Percentiles rank a stretch among this genome's conserved stretches.
Conservation (phyloP, 2,888 invertebrate genomes). For the Protodeltote pygarga region DNA sequence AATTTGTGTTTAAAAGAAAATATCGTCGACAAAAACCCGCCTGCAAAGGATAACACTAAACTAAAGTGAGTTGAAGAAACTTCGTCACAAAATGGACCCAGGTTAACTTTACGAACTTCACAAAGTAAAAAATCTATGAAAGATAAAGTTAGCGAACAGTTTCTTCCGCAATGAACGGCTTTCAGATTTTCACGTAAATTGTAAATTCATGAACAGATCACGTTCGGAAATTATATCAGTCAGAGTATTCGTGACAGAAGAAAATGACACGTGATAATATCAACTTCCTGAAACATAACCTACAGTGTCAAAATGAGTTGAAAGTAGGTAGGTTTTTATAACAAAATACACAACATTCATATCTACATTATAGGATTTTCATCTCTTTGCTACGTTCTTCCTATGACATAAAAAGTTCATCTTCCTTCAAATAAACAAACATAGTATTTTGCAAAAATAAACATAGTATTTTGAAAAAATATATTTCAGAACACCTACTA, state of each 20-base stretch:
- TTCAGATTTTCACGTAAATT: not conserved
- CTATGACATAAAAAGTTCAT: no score
- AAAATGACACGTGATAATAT: no score
- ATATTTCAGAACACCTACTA: not conserved
- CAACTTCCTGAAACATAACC: no score
- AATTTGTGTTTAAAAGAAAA: conserved; percentile 13
- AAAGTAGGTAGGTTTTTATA: no score
- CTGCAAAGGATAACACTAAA: conserved; percentile 12
- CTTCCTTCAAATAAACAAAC: no score
- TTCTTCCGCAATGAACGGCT: conserved; percentile 3
- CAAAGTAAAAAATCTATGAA: conserved; percentile 21
- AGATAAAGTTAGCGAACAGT: conserved; percentile 19
- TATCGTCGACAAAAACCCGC: conserved; percentile 11
- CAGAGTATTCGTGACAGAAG: no score
- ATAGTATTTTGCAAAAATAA: no score
- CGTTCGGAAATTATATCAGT: no score
- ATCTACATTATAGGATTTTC: conserved; percentile 2
- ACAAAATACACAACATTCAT: not conserved
- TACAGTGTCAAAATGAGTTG: no score
- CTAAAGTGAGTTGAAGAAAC: conserved; percentile 21
- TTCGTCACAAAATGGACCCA: conserved; percentile 19
- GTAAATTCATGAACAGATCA: no score
- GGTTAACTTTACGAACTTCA: not conserved
- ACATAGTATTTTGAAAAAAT: no score
- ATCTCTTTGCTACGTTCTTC: no score